Base-by-base conservation (phyloP, 2,888 invertebrate genomes). In the Tupiocoris notatus region DNA sequence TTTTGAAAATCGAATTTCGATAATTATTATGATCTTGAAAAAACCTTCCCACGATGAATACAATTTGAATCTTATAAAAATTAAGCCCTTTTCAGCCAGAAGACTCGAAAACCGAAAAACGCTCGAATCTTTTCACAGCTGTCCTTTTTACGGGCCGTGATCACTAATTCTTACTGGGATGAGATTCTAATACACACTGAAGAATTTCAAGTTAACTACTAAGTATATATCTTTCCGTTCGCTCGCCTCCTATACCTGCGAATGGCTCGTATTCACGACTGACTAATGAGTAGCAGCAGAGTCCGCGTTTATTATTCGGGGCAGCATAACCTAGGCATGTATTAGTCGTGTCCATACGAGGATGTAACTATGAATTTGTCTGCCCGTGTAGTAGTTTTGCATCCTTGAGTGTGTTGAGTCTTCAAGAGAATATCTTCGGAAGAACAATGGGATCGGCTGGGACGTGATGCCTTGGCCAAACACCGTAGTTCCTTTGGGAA, bases 211-310 rank as follows among this genome's bases (percentile, higher is more conserved):
- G 6, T 39, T 12, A 39, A 12, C 39, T 39, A 39, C 39, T 7
- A 39, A n/a, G 12, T 12, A 3, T 39, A 39, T 39, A 39, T 7
- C 39, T 12, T n/a, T n/a, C n/a, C n/a, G n/a, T n/a, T n/a, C 39
- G 6, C 39, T 39, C 39, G 6, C 39, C 39, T 12, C 39, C 12
- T 12, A 39, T 12, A 3, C 3, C 6, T 39, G 39, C 12, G 39
- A 67, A 67, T 16, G 67, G 22, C 57, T 56, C 57, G 56, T 67
- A 67, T 67, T 67, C 67, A 67, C 56, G 67, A 67, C 67, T 67
- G 67, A 57, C 67, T 67, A 67, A 67, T 67, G 67, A 67, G 67
- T n/a, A 56, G 21, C 57, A 56, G 67, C 39, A 39, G 39, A 12
- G 39, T 12, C 39, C 6, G 56, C 56, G 67, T 67, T 67, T 67